Base-by-base conservation (phyloP, 1,140 invertebrate species). In the Ceratina japonica region DNA sequence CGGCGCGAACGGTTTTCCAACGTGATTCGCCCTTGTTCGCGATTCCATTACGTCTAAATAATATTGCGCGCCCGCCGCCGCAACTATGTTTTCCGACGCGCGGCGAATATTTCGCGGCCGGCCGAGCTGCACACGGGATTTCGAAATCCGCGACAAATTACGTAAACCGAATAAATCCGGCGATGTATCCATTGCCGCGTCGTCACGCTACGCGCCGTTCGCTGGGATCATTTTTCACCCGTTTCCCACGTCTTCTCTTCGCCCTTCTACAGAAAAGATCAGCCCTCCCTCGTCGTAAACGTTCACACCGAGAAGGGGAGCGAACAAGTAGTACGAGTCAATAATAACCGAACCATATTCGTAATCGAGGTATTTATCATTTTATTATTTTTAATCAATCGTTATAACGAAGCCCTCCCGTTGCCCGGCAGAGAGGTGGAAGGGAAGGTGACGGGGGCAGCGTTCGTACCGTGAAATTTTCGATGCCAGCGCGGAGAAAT, bases 261-360 rank as follows among this genome's bases (percentile, higher is more conserved):
- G 31, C 37, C 27, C 75, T 79, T 83, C 81, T 70, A 79, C 74
- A 78, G 85, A 83, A 86, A 85, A 85, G 85, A 85, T 86, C 74
- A 72, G 54, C 65, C 31, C 27, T 27, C 49, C 37, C 10, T 10
- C 70, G 75, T 81, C 27, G 58, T 49, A 49, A 75, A 84, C 56
- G 81, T 79, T 56, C 71, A 56, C 72, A 81, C 66, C 75, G 10
- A 37, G 2, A n/a, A 22, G 15, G 65, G 12, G 8, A 24, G 44
- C 12, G 69, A 66, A 44, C 37, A 52, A 76, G 63, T 13, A 61
- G 3, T 44, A 5, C 10, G 5, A 0, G 15, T 4, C 18, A 51
- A 56, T 13, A 4, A 18, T 56, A 16, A 51, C 22, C 18, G 15
- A 18, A 22, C 15, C 12, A n/a, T n/a, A n/a, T n/a, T n/a, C n/a